Percentiles rank a stretch among this genome's conserved stretches.
These are phyloP conservation scores for Crenichthys baileyi DNA, from an alignment of 2,797 vertebrate species.

Conservation along the genomic window DNA sequence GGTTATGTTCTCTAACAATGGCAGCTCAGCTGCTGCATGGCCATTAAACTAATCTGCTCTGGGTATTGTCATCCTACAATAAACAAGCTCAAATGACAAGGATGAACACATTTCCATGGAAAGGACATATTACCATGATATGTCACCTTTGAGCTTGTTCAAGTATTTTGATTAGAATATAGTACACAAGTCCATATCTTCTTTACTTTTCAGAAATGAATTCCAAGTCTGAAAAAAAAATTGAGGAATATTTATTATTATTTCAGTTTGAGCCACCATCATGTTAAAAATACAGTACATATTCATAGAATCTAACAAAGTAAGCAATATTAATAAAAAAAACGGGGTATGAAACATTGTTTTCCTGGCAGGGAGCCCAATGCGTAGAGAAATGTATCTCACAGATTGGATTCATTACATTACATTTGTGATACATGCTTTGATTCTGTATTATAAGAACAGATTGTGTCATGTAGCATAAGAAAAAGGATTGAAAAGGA, in stretches of 20 bases:
- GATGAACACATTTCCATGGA: constrained; percentile 34
- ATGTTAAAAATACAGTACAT: constrained; percentile 26
- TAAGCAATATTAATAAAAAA: constrained; percentile 23
- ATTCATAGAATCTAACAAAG: constrained; percentile 41
- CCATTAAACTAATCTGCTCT: constrained; percentile 46
- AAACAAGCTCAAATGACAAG: constrained; percentile 44
- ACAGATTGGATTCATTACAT: background rate
- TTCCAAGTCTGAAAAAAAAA: constrained; percentile 25
- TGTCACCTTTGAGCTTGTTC: constrained; percentile 45
- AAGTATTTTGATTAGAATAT: constrained; percentile 54
- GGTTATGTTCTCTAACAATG: constrained; percentile 52
- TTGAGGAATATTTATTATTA: background rate
- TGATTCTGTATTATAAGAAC: constrained; percentile 28
- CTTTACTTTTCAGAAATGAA: constrained; percentile 47
- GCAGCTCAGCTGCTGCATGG: constrained; percentile 28
- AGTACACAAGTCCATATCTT: constrained; percentile 16
- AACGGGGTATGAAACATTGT: constrained; percentile 2
- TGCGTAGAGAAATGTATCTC: background rate
- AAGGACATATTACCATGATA: constrained; percentile 29
- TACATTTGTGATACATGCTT: background rate
- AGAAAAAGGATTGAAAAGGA: too few relatives aligned
- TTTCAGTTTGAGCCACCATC: constrained; percentile 27
- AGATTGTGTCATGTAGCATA: constrained; percentile 14
- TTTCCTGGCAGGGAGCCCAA: background rate
- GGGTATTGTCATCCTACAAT: constrained; percentile 50